phyloP scores from a whole-genome alignment of 2,888 invertebrate species.

The Melanotus villosus region DNA sequence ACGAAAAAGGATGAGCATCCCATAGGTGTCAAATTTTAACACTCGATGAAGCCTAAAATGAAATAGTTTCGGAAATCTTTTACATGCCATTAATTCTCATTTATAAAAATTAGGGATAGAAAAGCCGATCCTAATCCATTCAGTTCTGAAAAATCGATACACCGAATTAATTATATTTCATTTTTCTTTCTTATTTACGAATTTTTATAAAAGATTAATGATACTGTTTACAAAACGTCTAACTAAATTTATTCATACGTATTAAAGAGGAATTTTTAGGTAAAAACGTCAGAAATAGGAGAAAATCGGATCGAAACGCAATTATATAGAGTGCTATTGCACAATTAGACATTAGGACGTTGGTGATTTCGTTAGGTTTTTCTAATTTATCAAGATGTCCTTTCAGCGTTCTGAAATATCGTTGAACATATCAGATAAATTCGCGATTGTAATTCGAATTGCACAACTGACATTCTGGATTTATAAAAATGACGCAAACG shows the following conservation, averaged over 20 bases:
- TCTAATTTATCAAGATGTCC: too few species aligned
- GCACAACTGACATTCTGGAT: too few species aligned
- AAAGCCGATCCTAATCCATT: too few species aligned
- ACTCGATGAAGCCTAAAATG: not conserved
- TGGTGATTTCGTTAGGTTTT: not conserved
- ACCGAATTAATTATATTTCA: not conserved
- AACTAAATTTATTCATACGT: not conserved
- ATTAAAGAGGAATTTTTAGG: not conserved
- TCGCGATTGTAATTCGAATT: too few species aligned
- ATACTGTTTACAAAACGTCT: constrained; percentile 5
- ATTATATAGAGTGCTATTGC: constrained; percentile 17
- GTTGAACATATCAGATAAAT: too few species aligned
- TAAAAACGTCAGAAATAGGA: not conserved
- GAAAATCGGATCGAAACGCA: not conserved
- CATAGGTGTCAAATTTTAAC: not conserved
- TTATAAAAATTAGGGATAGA: not conserved
- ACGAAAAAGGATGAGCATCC: not conserved
- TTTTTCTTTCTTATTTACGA: not conserved
- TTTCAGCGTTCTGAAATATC: too few species aligned
- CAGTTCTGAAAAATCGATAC: not conserved
- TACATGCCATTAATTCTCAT: not conserved
- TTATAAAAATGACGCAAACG: not conserved
- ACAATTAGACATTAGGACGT: constrained; percentile 4
- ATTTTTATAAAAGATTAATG: constrained; percentile 15
- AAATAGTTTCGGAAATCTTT: not conserved